These are phyloP conservation scores for Drosophila asahinai DNA, from an alignment of 1,140 invertebrate genomes.

Conservation along the genomic window DNA sequence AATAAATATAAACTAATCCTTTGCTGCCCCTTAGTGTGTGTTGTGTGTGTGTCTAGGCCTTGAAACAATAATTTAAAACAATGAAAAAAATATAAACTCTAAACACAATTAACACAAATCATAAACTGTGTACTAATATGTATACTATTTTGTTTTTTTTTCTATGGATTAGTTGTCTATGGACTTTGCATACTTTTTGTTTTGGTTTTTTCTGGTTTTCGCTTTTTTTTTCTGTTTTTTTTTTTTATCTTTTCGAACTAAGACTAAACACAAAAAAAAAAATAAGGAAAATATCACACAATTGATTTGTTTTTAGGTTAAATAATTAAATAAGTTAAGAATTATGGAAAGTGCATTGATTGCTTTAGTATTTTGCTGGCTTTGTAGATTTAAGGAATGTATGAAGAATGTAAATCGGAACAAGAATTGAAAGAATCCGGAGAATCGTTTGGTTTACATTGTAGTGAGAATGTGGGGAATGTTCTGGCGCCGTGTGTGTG, in stretches of 20 bases:
- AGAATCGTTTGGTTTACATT: slow-evolving; percentile 68
- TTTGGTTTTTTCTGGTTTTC: slow-evolving; percentile 47
- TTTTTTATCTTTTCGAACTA: slow-evolving; percentile 56
- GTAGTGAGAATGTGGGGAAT: slow-evolving; percentile 31
- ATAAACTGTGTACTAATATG: slow-evolving; percentile 39
- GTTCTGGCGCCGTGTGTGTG: slow-evolving; percentile 36
- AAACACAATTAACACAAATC: slow-evolving; percentile 24
- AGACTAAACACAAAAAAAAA: slow-evolving; percentile 60
- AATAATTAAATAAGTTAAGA: slow-evolving; percentile 46
- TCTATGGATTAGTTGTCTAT: slow-evolving; percentile 30
- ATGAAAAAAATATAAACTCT: slow-evolving; percentile 10
- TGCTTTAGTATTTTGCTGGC: slow-evolving; percentile 56
- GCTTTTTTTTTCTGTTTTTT: slow-evolving; percentile 26
- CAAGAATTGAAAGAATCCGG: slow-evolving; percentile 59
- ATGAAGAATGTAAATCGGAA: slow-evolving; percentile 67
- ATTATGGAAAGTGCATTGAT: slow-evolving; percentile 45
- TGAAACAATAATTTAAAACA: slow-evolving; percentile 32
- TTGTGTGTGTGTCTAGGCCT: slow-evolving; percentile 8
- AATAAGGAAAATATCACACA: slow-evolving; percentile 62
- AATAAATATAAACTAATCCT: slow-evolving; percentile 48
- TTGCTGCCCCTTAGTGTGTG: background rate
- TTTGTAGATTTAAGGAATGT: slow-evolving; percentile 27
- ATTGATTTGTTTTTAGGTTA: slow-evolving; percentile 53
- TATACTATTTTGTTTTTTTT: slow-evolving; percentile 39
- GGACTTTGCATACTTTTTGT: slow-evolving; percentile 55